A percentile compares a stretch with the other conserved stretches of the same genome.
phyloP scores from a whole-genome alignment of 2,797 vertebrate genomes.

The Coracias cyanogaster region DNA sequence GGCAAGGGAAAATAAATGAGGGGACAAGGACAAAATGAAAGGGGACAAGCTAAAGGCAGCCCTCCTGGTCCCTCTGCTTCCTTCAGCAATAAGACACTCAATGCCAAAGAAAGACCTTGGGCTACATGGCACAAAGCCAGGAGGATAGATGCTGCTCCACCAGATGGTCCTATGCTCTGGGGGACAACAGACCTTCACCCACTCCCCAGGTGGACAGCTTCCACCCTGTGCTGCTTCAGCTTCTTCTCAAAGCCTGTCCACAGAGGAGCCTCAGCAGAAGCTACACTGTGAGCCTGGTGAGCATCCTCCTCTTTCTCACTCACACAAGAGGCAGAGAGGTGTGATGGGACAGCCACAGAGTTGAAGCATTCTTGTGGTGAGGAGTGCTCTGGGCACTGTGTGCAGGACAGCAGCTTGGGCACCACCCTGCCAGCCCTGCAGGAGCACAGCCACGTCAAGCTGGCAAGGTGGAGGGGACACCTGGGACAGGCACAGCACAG shows the following conservation, averaged over 20 bases:
- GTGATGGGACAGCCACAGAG: not conserved
- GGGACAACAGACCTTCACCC: not conserved
- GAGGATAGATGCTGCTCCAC: not conserved
- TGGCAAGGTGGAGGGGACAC: not conserved
- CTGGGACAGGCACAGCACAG: not conserved
- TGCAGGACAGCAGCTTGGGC: not conserved
- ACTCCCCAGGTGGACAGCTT: not conserved
- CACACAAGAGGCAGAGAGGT: not conserved
- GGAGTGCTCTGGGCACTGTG: accelerated
- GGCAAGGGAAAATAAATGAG: accelerated
- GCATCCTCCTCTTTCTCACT: not conserved
- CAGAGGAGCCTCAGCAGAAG: not conserved
- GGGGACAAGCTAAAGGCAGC: not conserved
- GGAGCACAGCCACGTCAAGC: not conserved
- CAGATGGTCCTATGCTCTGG: not conserved
- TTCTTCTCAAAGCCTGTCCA: not conserved
- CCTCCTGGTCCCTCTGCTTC: not conserved
- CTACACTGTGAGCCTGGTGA: accelerated
- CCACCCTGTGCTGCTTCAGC: not conserved
- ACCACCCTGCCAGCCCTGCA: not conserved
- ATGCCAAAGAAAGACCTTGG: not conserved
- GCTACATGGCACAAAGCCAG: accelerated
- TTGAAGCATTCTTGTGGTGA: not conserved
- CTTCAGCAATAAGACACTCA: not conserved
- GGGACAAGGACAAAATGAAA: not conserved